These are phyloP conservation scores for Pseudolaguvia tuberculata DNA, from an alignment of 2,113 vertebrate species.

Conservation along the genomic window DNA sequence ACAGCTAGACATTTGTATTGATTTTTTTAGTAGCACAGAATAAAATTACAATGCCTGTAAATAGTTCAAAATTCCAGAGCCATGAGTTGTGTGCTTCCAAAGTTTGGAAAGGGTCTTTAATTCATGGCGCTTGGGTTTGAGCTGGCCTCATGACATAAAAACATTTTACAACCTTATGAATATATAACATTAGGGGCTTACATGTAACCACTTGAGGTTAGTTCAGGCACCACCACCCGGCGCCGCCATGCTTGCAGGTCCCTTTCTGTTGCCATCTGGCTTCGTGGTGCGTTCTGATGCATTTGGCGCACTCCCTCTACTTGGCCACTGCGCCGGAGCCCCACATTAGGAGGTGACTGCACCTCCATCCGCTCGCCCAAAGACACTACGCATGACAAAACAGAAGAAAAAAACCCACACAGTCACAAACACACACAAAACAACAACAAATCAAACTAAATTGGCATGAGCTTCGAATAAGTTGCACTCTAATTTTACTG, in stretches of 20 bases:
- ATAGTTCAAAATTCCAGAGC: too few species aligned
- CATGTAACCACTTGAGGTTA: conserved; percentile 75
- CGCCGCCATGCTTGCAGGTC: conserved; percentile 91
- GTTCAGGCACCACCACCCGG: conserved; percentile 90
- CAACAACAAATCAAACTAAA: not conserved
- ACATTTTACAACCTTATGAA: not conserved
- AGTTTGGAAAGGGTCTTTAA: too few species aligned
- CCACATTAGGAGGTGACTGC: conserved; percentile 89
- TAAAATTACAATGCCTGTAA: too few species aligned
- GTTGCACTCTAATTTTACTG: not conserved
- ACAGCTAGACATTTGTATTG: too few species aligned
- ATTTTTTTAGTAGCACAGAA: too few species aligned
- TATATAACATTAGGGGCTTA: too few species aligned
- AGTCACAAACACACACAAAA: not conserved
- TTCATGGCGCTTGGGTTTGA: too few species aligned
- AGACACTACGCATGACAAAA: conserved; percentile 66
- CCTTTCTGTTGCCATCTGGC: conserved; percentile 90
- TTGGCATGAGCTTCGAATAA: not conserved
- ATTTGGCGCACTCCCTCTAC: conserved; percentile 94
- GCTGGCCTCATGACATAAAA: too few species aligned
- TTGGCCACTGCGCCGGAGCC: conserved; percentile 87
- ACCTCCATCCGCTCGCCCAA: conserved; percentile 80
- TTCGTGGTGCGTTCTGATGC: conserved; percentile 92
- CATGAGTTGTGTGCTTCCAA: too few species aligned
- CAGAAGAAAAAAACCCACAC: not conserved